Percentiles rank a stretch among this genome's conserved stretches.
Evolutionary conservation across 2,888 invertebrate genomes (phyloP).

Genomic region (Tuberolachnus salignus): DNA sequence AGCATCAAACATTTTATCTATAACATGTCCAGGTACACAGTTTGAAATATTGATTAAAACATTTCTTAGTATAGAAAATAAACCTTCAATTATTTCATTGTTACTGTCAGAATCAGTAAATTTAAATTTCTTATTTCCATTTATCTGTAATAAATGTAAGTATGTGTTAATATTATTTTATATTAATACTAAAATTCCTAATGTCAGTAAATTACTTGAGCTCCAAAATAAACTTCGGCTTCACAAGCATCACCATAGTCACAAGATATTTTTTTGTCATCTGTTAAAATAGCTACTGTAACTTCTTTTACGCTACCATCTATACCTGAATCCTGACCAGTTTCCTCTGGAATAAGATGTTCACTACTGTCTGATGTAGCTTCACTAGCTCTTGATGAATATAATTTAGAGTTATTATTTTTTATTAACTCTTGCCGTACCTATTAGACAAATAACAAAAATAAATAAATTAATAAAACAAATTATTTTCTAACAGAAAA

Average conservation of each 20-base stretch:
- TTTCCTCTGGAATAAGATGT: slow-evolving; percentile 48
- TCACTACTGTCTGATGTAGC: slow-evolving; percentile 51
- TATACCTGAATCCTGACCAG: slow-evolving; percentile 53
- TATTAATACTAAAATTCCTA: background rate
- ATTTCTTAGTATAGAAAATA: slow-evolving; percentile 51
- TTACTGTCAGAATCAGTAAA: slow-evolving; percentile 29
- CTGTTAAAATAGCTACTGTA: background rate
- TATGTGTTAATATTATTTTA: background rate
- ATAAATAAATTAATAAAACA: background rate
- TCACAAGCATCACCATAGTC: slow-evolving; percentile 42
- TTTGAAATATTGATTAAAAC: slow-evolving; percentile 45
- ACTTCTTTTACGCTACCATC: slow-evolving; percentile 47
- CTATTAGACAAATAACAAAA: background rate
- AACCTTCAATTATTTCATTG: slow-evolving; percentile 40
- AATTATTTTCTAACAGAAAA: background rate
- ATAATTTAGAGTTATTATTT: slow-evolving; percentile 34
- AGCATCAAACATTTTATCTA: slow-evolving; percentile 48
- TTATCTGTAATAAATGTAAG: slow-evolving; percentile 22
- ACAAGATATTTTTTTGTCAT: background rate
- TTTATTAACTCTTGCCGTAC: slow-evolving; percentile 14
- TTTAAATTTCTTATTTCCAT: slow-evolving; percentile 45
- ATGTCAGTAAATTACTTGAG: slow-evolving; percentile 18
- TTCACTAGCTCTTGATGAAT: slow-evolving; percentile 36
- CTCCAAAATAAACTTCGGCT: slow-evolving; percentile 45
- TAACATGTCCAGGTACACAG: slow-evolving; percentile 26